These are phyloP conservation scores for Illadopsis cleaveri DNA, from an alignment of 2,113 vertebrate genomes.

Conservation along the genomic window DNA sequence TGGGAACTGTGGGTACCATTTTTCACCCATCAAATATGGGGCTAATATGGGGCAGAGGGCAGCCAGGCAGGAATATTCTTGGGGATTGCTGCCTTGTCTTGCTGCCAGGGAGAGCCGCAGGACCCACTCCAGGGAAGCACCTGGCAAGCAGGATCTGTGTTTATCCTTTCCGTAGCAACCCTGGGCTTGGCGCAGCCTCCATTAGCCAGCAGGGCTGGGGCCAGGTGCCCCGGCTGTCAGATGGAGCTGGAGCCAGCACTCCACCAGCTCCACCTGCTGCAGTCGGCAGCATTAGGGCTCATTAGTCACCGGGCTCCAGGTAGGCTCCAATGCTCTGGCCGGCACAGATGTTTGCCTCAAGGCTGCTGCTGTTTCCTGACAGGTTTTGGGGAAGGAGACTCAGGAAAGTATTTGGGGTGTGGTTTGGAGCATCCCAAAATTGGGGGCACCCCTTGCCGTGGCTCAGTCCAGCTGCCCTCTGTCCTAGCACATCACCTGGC, in stretches of 20 bases:
- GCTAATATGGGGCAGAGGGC: not conserved
- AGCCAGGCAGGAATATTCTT: not conserved
- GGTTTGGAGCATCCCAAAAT: accelerated
- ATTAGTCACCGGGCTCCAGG: not conserved
- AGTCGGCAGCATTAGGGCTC: conserved; percentile 14
- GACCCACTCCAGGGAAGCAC: not conserved
- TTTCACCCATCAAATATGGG: not conserved
- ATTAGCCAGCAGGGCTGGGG: not conserved
- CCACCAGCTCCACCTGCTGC: not conserved
- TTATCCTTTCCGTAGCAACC: conserved; percentile 39
- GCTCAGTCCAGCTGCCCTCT: not conserved
- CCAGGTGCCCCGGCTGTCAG: not conserved
- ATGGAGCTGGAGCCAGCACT: not conserved
- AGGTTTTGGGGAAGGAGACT: not conserved
- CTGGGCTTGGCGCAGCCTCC: not conserved
- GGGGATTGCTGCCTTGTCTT: not conserved
- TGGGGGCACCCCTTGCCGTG: accelerated
- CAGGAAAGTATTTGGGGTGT: not conserved
- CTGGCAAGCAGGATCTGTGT: not conserved
- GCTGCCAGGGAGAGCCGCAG: not conserved
- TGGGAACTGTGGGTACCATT: accelerated
- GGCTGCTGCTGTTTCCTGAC: not conserved
- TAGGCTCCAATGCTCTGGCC: not conserved
- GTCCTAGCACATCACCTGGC: accelerated
- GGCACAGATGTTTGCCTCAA: not conserved